These are phyloP conservation scores for Platysteira castanea DNA, from an alignment of 2,113 vertebrate species.

Conservation along the genomic window DNA sequence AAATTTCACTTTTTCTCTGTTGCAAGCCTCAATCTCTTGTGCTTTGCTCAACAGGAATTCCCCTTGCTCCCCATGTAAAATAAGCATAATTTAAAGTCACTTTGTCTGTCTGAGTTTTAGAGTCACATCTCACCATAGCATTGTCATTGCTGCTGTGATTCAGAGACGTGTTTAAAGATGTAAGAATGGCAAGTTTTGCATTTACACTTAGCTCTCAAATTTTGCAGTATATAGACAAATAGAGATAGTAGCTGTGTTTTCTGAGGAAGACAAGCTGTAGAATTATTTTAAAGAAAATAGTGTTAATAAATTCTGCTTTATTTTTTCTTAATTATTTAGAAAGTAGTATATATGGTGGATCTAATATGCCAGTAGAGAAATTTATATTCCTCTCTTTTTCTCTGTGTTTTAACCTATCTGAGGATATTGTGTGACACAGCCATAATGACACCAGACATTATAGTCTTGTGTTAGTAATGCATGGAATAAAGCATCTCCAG, in stretches of 20 bases:
- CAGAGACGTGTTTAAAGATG: background rate
- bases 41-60: background rate
- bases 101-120: background rate
- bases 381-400: background rate
- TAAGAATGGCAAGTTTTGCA: background rate
- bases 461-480: background rate
- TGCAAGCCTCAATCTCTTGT: background rate
- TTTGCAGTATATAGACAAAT: background rate
- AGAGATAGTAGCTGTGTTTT: background rate
- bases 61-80: background rate
- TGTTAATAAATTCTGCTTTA: background rate
- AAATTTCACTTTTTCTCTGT: background rate
- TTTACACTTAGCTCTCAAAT: background rate
- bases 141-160: background rate
- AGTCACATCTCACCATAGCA: background rate
- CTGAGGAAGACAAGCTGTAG: background rate
- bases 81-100: background rate
- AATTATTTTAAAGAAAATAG: background rate
- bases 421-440: background rate
- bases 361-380: background rate
- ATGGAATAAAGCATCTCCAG: background rate
- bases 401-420: background rate
- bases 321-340: background rate
- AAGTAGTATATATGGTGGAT: background rate
- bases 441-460: background rate